A percentile compares a stretch with the other conserved stretches of the same genome.
These are phyloP conservation scores for Chydorus sphaericus DNA, from an alignment of 2,888 invertebrate genomes.

Conservation along the genomic window DNA sequence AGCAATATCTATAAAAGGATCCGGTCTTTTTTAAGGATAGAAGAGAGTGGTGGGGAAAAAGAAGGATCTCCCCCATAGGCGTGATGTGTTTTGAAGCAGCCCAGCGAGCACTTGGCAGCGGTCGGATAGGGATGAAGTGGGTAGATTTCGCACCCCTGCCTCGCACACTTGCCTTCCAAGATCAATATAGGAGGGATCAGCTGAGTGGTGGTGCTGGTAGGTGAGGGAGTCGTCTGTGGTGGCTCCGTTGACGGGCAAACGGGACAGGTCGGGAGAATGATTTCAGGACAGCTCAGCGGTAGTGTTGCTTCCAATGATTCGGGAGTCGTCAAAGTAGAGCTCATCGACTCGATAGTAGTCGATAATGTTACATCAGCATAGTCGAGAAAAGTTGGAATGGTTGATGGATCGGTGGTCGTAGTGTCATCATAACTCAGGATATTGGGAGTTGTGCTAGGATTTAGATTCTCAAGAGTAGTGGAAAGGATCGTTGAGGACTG, in stretches of 20 bases:
- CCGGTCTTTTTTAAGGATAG: background rate
- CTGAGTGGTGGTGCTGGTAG: slow-evolving; percentile 1
- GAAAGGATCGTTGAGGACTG: background rate
- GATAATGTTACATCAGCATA: too few species aligned
- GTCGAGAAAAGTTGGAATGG: background rate
- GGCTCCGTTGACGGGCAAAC: background rate
- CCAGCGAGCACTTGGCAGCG: too few species aligned
- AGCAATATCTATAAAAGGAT: background rate
- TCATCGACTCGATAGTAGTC: too few species aligned
- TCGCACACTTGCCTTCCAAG: slow-evolving; percentile 55
- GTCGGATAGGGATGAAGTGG: too few species aligned
- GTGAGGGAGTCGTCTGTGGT: background rate
- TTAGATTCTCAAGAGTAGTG: background rate
- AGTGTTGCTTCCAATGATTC: too few species aligned
- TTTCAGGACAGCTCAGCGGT: background rate
- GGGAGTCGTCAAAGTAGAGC: too few species aligned
- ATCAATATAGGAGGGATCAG: slow-evolving; percentile 55
- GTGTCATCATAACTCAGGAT: too few species aligned
- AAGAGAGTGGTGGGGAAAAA: too few species aligned
- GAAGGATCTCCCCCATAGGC: too few species aligned
- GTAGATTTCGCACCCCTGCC: too few species aligned
- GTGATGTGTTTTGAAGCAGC: too few species aligned
- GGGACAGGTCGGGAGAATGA: background rate
- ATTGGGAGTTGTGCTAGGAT: background rate
- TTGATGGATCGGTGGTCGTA: background rate